Percentiles rank a stretch among this genome's conserved stretches.
These are phyloP conservation scores for Athripsodes cinereus DNA, from an alignment of 2,888 invertebrate species.

Conservation along the genomic window DNA sequence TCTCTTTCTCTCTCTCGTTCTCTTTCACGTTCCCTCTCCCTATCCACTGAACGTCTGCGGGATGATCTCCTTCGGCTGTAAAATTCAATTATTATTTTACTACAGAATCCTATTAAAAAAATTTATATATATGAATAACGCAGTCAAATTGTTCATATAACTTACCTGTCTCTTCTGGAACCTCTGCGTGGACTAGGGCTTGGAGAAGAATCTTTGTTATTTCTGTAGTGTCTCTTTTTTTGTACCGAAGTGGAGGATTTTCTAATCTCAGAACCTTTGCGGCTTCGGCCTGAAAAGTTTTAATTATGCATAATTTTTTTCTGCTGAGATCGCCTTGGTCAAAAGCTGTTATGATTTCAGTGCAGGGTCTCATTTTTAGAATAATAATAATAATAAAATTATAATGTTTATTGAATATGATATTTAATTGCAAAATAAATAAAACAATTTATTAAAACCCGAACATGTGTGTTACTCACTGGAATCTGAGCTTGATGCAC, in stretches of 20 bases:
- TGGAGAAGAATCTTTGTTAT: slow-evolving; percentile 74
- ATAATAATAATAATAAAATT: not conserved
- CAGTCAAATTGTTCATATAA: too few relatives aligned
- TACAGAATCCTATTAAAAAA: too few relatives aligned
- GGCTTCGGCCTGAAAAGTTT: slow-evolving; percentile 22
- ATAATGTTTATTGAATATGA: not conserved
- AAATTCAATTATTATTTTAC: too few relatives aligned
- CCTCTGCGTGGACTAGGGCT: slow-evolving; percentile 50
- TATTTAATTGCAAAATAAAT: not conserved
- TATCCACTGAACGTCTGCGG: slow-evolving; percentile 32
- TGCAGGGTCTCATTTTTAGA: too few relatives aligned
- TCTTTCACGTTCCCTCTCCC: slow-evolving; percentile 37
- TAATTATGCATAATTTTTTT: not conserved
- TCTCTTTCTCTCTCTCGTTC: slow-evolving; percentile 38
- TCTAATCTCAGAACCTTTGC: slow-evolving; percentile 47
- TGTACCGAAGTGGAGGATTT: slow-evolving; percentile 69
- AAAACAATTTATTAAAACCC: not conserved
- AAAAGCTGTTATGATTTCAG: too few relatives aligned
- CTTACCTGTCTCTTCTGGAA: slow-evolving; percentile 52
- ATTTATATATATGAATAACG: too few relatives aligned
- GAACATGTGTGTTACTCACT: slow-evolving; percentile 6
- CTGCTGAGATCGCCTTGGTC: too few relatives aligned
- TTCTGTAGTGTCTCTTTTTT: slow-evolving; percentile 83
- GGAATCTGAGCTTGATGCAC: slow-evolving; percentile 23
- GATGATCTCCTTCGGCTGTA: slow-evolving; percentile 38